Evolutionary conservation across 2,113 vertebrate genomes (phyloP).

Genomic region (Neodontobutis hainanensis): DNA sequence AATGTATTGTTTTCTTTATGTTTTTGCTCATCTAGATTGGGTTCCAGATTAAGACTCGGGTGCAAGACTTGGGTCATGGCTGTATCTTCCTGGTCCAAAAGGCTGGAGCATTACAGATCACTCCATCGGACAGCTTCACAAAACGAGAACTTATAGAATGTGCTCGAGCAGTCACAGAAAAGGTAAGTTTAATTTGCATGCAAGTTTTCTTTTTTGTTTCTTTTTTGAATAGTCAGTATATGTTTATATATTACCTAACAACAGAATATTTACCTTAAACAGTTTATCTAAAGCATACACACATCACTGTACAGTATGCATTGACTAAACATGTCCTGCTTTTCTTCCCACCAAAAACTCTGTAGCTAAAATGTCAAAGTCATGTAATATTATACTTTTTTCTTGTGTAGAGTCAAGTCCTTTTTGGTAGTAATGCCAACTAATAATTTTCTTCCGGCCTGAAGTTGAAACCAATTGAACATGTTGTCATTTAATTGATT

Average conservation of each 20-base stretch:
- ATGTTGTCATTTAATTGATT: conserved; percentile 30
- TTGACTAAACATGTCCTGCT: no score
- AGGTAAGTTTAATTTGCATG: conserved; percentile 77
- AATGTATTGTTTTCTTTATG: neutral
- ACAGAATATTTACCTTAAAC: neutral
- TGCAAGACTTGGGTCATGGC: conserved; percentile 95
- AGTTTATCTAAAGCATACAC: no score
- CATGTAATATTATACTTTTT: no score
- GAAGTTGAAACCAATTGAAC: conserved; percentile 23
- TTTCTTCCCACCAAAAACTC: no score
- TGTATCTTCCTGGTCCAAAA: conserved; percentile 98
- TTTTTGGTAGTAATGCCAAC: neutral
- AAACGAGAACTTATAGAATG: conserved; percentile 96
- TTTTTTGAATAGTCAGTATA: neutral
- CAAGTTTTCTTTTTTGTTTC: neutral
- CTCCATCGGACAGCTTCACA: conserved; percentile 91
- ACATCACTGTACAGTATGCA: no score
- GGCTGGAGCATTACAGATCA: conserved; percentile 95
- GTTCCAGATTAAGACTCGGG: conserved; percentile 92
- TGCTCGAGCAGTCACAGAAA: conserved; percentile 93
- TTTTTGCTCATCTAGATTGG: conserved; percentile 82
- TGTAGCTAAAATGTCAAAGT: no score
- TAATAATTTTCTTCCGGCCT: conserved; percentile 17
- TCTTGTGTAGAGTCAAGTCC: no score
- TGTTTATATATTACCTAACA: neutral